Evolutionary conservation across 2,113 vertebrate genomes (phyloP), one percentile per base, ranked within the genome.

Genomic region (Salvelinus sp.): DNA sequence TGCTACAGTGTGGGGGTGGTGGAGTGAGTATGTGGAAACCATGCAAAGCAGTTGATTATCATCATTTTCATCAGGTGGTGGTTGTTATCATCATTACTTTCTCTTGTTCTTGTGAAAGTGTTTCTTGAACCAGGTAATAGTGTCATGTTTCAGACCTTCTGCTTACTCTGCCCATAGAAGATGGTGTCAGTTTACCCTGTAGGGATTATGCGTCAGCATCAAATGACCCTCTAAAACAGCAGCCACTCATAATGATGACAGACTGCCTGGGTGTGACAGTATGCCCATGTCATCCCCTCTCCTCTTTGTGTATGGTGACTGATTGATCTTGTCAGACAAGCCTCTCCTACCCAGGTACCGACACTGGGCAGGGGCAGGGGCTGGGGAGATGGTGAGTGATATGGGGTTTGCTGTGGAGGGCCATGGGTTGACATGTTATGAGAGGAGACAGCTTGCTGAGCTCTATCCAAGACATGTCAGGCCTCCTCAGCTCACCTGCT

Each of bases 371-470:
- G 18, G n/a, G 33, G 13, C 60, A 3, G 18, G 69, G 76, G 28
- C 50, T 73, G 76, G 71, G 73, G 70, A 72, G 74, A 5, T 30
- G 70, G 79, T 85, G 84, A 91, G 75, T 83, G 82, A 90, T 86
- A 83, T 20, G 62, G 77, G 75, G 68, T 74, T 73, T 72, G 78
- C 79, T 79, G 79, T 69, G 81, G 79, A 81, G 60, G 80, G 22
- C 78, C 48, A 4, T 70, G 76, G 72, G 28, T 75, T 80, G 80
- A 82, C 75, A 70, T 76, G 63, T 85, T 83, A 88, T 90, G 82
- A 79, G 80, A 82, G 75, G 81, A 85, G 91, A 90, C 86, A 91
- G 86, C 79, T 87, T 85, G 76, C 81, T 82, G 86, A 87, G 78
- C 76, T 62, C 33, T 70, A 63, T 86, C 80, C 82, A 77, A 86